Evolutionary conservation across 2,888 invertebrate genomes (phyloP).

Genomic region (Dynastes tityus): DNA sequence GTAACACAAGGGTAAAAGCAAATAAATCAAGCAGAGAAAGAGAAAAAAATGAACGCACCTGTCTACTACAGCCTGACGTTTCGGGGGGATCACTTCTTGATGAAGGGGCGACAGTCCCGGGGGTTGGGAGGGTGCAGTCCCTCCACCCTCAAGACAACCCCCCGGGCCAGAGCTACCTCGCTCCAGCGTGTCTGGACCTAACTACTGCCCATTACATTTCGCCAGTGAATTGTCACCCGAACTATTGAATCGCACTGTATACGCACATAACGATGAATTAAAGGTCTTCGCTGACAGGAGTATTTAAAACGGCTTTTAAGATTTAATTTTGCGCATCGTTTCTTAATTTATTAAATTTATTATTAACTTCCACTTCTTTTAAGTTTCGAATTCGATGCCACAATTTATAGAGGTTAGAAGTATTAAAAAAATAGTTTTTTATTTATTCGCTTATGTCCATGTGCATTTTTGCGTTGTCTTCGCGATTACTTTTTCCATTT

Average conservation of each 20-base stretch:
- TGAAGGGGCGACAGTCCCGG: constrained; percentile 78
- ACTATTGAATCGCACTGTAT: constrained; percentile 47
- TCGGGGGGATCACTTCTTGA: constrained; percentile 83
- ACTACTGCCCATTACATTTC: constrained; percentile 44
- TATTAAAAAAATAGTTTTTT: no score
- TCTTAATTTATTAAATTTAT: constrained; percentile 18
- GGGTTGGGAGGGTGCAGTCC: constrained; percentile 77
- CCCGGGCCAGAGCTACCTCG: constrained; percentile 74
- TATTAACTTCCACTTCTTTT: background rate
- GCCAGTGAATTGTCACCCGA: background rate
- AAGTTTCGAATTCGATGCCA: no score
- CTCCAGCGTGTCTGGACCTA: constrained; percentile 68
- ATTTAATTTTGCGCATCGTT: constrained; percentile 47
- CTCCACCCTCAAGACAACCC: constrained; percentile 86
- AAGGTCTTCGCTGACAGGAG: constrained; percentile 28
- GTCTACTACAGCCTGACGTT: constrained; percentile 90
- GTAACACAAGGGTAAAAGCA: constrained; percentile 25
- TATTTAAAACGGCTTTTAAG: constrained; percentile 6
- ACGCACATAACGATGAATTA: constrained; percentile 26
- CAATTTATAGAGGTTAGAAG: no score
- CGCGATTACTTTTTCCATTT: constrained; percentile 42
- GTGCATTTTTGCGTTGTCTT: constrained; percentile 62
- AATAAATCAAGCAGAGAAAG: constrained; percentile 48
- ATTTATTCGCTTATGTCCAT: constrained; percentile 62
- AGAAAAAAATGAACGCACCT: constrained; percentile 69